Evolutionary conservation across 2,888 invertebrate species (phyloP).

Genomic region (Drosophila subquinaria): DNA sequence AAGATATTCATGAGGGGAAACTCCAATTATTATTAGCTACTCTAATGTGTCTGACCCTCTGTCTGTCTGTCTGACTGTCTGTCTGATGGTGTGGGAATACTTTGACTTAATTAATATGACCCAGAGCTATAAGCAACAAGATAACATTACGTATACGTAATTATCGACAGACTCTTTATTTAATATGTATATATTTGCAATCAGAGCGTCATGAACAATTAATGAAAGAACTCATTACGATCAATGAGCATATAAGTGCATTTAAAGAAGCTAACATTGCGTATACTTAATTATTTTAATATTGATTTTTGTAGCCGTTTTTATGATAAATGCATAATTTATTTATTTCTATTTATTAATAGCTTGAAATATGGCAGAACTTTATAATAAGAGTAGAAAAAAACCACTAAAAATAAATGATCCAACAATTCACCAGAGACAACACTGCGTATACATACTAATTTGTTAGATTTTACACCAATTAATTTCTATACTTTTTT

Average conservation of each 20-base stretch:
- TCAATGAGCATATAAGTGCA: not conserved
- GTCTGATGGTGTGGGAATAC: slow-evolving; percentile 20
- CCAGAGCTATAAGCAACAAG: slow-evolving; percentile 7
- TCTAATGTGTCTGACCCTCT: slow-evolving; percentile 33
- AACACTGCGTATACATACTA: slow-evolving; percentile 7
- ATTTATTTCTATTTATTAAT: too few species aligned
- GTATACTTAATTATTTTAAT: too few species aligned
- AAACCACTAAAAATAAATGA: not conserved
- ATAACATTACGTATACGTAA: slow-evolving; percentile 33
- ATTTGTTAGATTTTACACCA: not conserved
- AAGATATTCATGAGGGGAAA: slow-evolving; percentile 66
- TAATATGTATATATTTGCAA: not conserved
- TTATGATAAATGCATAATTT: not conserved
- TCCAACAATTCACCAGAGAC: not conserved
- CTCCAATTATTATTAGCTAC: slow-evolving; percentile 70
- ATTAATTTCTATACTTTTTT: not conserved
- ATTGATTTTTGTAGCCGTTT: not conserved
- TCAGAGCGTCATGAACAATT: not conserved
- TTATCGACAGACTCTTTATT: slow-evolving; percentile 25
- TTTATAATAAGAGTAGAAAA: not conserved
- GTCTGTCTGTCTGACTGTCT: slow-evolving; percentile 6
- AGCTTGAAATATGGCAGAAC: too few species aligned
- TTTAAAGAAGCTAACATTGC: not conserved
- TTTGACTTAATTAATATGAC: slow-evolving; percentile 52
- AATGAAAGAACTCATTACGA: not conserved